Evolutionary conservation across 2,888 invertebrate species (phyloP).

Genomic region (Heliconius erato): DNA sequence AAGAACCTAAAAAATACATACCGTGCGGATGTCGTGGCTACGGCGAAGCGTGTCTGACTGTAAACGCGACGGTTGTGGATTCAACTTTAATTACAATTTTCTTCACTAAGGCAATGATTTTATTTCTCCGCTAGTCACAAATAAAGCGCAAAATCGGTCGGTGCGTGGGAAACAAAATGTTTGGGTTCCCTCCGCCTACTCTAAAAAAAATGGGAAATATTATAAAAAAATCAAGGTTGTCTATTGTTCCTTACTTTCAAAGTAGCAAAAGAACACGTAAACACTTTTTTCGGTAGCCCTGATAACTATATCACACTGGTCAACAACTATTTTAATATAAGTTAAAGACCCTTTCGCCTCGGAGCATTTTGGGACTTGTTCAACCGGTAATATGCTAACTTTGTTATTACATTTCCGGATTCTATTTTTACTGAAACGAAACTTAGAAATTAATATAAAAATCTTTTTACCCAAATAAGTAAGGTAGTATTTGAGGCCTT

Average conservation of each 20-base stretch:
- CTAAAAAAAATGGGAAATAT: too few relatives aligned
- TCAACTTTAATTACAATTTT: too few relatives aligned
- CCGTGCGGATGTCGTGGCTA: too few relatives aligned
- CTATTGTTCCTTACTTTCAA: neutral
- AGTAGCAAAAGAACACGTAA: neutral
- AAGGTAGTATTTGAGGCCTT: neutral
- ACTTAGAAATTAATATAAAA: neutral
- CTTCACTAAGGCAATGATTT: too few relatives aligned
- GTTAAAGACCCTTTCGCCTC: constrained; percentile 25
- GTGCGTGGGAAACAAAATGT: too few relatives aligned
- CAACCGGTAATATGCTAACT: constrained; percentile 17
- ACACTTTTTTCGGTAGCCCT: constrained; percentile 7
- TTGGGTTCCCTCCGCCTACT: too few relatives aligned
- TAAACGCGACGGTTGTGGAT: too few relatives aligned
- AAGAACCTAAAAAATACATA: too few relatives aligned
- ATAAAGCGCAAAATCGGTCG: too few relatives aligned
- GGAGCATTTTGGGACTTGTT: constrained; percentile 13
- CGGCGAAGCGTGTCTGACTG: too few relatives aligned
- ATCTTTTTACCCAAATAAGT: neutral
- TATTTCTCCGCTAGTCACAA: too few relatives aligned
- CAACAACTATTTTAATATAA: constrained; percentile 26
- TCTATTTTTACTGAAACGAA: neutral
- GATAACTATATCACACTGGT: constrained; percentile 9
- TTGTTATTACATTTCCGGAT: constrained; percentile 10
- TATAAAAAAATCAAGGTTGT: neutral